A percentile compares a stretch with the other conserved stretches of the same genome.
phyloP scores from a whole-genome alignment of 2,113 vertebrate species.

The Gobio gobio region DNA sequence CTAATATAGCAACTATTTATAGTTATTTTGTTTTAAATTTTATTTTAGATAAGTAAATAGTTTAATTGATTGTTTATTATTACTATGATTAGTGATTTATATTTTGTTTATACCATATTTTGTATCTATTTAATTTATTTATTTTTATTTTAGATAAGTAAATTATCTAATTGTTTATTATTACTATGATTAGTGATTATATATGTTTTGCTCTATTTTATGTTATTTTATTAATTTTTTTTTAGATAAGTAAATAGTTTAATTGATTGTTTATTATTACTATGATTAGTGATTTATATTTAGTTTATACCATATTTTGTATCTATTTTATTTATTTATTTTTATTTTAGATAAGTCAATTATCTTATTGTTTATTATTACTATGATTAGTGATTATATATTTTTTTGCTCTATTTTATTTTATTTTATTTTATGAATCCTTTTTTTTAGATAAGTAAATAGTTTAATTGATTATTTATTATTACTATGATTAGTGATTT shows the following conservation, averaged over 20 bases:
- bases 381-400: too few relatives aligned
- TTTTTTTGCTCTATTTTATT: too few relatives aligned
- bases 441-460: too few relatives aligned
- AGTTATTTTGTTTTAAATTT: neutral
- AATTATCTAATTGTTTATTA: neutral
- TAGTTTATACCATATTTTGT: neutral
- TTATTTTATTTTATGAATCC: too few relatives aligned
- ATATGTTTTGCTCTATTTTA: neutral
- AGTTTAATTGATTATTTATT: too few relatives aligned
- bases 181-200: neutral
- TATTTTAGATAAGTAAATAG: neutral
- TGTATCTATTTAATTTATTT: neutral
- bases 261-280: neutral
- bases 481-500: too few relatives aligned
- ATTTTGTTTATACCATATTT: neutral
- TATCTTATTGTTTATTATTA: too few relatives aligned
- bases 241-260: neutral
- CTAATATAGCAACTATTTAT: too few relatives aligned
- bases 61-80: neutral
- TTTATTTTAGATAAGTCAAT: too few relatives aligned
- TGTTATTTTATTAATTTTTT: neutral
- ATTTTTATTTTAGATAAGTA: neutral
- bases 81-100: neutral
- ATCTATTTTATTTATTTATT: neutral
- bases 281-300: too few relatives aligned